These are phyloP conservation scores for Tychaedon coryphoeus DNA, from an alignment of 2,113 vertebrate species.

Conservation along the genomic window DNA sequence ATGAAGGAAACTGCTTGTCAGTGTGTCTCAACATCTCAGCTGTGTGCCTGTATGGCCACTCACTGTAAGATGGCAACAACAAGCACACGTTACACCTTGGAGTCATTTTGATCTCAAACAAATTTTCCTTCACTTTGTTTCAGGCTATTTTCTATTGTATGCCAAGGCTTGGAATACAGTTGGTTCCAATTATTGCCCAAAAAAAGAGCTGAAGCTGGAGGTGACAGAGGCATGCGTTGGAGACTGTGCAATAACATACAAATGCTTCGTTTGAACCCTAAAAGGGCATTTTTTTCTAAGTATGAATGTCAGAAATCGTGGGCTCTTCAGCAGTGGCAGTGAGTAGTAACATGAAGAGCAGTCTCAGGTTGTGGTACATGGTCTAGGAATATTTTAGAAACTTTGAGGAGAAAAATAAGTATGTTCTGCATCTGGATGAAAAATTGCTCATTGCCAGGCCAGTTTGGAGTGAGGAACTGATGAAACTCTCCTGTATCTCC, in stretches of 20 bases:
- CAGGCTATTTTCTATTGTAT: not conserved
- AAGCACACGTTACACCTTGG: not conserved
- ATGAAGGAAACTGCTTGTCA: not conserved
- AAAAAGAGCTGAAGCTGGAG: not conserved
- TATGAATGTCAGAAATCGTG: not conserved
- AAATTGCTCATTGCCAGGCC: not conserved
- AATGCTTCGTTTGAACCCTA: not conserved
- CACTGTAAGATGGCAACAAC: not conserved
- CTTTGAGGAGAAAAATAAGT: not conserved
- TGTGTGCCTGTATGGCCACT: not conserved
- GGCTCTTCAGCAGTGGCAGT: not conserved
- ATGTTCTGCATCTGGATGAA: not conserved
- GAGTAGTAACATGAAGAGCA: not conserved
- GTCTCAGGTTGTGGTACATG: not conserved
- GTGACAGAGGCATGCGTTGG: not conserved
- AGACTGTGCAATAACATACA: not conserved
- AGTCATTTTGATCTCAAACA: not conserved
- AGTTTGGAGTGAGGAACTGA: not conserved
- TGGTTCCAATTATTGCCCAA: not conserved
- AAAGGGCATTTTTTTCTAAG: not conserved
- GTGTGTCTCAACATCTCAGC: not conserved
- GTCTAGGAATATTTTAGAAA: not conserved
- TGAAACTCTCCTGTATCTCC: fast-evolving
- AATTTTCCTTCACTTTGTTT: not conserved
- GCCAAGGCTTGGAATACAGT: not conserved